Evolutionary conservation across 2,797 vertebrate species (phyloP).

Genomic region (Carduelis carduelis): DNA sequence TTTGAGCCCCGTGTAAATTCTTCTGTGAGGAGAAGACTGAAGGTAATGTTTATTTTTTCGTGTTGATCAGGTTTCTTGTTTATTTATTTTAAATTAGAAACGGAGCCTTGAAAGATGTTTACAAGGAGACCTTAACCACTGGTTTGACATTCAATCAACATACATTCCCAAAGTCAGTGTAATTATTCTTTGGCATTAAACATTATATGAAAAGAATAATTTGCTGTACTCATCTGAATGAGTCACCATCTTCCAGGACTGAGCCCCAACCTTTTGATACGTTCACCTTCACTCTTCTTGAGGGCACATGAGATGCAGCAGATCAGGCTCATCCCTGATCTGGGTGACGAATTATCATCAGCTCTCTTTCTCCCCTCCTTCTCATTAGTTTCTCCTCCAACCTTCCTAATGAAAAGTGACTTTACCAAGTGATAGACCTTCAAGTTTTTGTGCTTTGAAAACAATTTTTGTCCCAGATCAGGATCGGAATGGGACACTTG

Average conservation of each 20-base stretch:
- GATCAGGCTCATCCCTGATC: neutral
- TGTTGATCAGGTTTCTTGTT: neutral
- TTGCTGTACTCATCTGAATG: neutral
- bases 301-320: neutral
- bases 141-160: neutral
- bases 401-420: neutral
- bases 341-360: neutral
- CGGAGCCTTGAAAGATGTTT: neutral
- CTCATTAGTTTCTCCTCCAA: neutral
- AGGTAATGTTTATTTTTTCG: neutral
- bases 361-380: neutral
- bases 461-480: neutral
- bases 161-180: neutral
- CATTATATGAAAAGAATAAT: neutral
- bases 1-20: constrained; percentile 18
- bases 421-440: neutral
- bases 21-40: neutral
- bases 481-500: neutral
- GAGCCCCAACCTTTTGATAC: neutral
- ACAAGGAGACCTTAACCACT: neutral
- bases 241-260: neutral
- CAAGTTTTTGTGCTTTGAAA: neutral
- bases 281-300: neutral
- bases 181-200: neutral
- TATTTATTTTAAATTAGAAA: constrained; percentile 1